Evolutionary conservation across 2,888 invertebrate genomes (phyloP).

Genomic region (Diloba caeruleocephala): DNA sequence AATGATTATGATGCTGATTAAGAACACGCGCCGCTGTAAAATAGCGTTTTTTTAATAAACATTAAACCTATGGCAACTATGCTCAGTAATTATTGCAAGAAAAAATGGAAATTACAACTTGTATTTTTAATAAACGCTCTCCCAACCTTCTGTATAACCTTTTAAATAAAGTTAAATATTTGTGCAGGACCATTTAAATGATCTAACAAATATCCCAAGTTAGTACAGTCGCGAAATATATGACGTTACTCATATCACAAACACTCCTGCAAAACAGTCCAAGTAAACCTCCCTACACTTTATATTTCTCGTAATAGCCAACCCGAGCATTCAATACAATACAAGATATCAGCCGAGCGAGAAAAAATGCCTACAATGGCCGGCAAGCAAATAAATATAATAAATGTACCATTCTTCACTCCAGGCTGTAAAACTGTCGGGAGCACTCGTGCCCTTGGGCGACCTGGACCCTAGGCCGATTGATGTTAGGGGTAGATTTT

Average conservation of each 20-base stretch:
- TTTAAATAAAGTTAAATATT: too few species aligned
- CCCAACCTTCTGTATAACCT: too few species aligned
- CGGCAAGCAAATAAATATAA: constrained; percentile 81
- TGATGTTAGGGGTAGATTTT: constrained; percentile 23
- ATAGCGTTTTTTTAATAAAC: too few species aligned
- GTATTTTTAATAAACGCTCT: too few species aligned
- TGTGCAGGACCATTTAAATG: too few species aligned
- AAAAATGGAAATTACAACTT: too few species aligned
- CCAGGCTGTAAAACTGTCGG: constrained; percentile 85
- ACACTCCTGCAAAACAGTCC: neutral
- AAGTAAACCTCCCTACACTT: neutral
- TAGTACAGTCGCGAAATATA: too few species aligned
- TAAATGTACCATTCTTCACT: constrained; percentile 86
- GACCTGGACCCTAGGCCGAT: constrained; percentile 56
- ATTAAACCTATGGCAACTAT: too few species aligned
- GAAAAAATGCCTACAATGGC: constrained; percentile 75
- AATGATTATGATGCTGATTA: too few species aligned
- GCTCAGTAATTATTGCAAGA: too few species aligned
- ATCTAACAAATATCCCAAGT: too few species aligned
- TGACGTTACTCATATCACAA: neutral
- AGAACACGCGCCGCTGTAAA: too few species aligned
- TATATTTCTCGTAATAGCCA: constrained; percentile 19
- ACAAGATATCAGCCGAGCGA: constrained; percentile 75
- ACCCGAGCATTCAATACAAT: constrained; percentile 53
- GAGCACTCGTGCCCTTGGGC: constrained; percentile 77